phyloP scores from a whole-genome alignment of 2,888 invertebrate genomes.

The Athalia rosae region DNA sequence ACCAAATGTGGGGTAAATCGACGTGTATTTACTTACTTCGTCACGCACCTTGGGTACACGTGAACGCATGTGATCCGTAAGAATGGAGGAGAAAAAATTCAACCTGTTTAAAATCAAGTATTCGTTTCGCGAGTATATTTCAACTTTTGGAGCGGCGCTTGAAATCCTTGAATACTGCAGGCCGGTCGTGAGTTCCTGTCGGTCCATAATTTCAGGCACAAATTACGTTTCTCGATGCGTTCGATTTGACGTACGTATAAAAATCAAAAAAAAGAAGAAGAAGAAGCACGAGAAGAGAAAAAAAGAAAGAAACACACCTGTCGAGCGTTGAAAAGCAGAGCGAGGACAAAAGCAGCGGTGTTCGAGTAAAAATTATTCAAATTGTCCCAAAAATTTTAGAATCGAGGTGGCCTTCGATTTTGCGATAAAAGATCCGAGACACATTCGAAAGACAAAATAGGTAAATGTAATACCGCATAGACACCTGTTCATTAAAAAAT shows the following conservation, averaged over 20 bases:
- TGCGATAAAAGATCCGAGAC: slow-evolving; percentile 2
- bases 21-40: background rate
- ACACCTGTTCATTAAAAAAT: slow-evolving; percentile 16
- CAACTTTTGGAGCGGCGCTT: slow-evolving; percentile 36
- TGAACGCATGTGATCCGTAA: background rate
- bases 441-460: background rate
- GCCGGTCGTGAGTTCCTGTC: slow-evolving; percentile 26
- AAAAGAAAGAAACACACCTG: slow-evolving; percentile 9
- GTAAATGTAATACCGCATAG: background rate
- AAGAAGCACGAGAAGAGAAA: background rate
- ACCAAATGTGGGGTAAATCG: background rate
- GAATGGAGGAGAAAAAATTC: slow-evolving; percentile 9
- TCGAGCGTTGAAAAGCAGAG: slow-evolving; percentile 24
- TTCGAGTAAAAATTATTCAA: slow-evolving; percentile 28
- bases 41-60: background rate
- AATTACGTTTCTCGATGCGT: slow-evolving; percentile 26
- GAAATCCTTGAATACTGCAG: slow-evolving; percentile 29
- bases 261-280: background rate
- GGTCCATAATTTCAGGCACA: slow-evolving; percentile 18
- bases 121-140: background rate
- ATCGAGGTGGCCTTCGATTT: slow-evolving; percentile 29
- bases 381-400: slow-evolving; percentile 6
- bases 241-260: slow-evolving; percentile 9
- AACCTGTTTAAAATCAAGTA: slow-evolving; percentile 18
- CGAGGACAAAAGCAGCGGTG: slow-evolving; percentile 18